Percentiles rank a stretch among this genome's conserved stretches.
phyloP scores from a whole-genome alignment of 1,140 invertebrate genomes.

The Heliconius eleuchia region DNA sequence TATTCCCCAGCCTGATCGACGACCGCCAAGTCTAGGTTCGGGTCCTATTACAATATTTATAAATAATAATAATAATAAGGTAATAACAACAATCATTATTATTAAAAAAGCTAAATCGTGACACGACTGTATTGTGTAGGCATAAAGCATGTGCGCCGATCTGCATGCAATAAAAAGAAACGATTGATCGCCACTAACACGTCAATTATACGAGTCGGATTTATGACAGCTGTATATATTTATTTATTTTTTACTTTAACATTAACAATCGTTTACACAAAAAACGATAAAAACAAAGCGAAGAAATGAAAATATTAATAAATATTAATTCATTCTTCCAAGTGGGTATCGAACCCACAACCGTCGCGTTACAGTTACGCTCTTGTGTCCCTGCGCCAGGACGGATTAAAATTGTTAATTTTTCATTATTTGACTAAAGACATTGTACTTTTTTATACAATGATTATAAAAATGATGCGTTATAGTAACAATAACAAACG shows the following conservation, averaged over 20 bases:
- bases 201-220: slow-evolving; percentile 23
- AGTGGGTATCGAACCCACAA: too few relatives aligned
- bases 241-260: slow-evolving; percentile 14
- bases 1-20: too few relatives aligned
- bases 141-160: slow-evolving; percentile 7
- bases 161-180: slow-evolving; percentile 21
- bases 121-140: not conserved
- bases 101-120: not conserved
- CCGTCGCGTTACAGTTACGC: too few relatives aligned
- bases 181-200: slow-evolving; percentile 7
- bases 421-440: not conserved
- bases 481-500: not conserved
- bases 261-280: not conserved
- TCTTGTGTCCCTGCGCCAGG: too few relatives aligned
- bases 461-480: not conserved
- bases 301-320: too few relatives aligned
- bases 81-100: not conserved
- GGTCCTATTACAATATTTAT: not conserved
- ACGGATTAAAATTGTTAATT: too few relatives aligned
- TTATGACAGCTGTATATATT: slow-evolving; percentile 25
- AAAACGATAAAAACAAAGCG: not conserved
- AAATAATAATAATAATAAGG: not conserved
- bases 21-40: too few relatives aligned
- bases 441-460: not conserved
- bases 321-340: too few relatives aligned